Conservation (phyloP, 2,113 vertebrate species). For the Ascaphus truei region DNA sequence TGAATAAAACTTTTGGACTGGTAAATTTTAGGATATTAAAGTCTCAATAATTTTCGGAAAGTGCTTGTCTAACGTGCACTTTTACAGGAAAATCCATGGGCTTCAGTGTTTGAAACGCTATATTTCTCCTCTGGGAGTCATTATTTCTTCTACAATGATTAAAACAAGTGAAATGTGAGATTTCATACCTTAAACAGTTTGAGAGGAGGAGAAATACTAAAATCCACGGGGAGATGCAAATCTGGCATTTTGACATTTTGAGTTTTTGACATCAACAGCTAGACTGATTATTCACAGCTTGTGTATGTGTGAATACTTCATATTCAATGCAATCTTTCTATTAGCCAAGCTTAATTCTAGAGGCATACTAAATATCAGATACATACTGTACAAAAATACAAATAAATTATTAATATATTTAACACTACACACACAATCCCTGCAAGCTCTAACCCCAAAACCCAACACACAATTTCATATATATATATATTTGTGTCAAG, state of each 20-base stretch:
- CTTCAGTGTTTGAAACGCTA: background rate
- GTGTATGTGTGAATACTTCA: constrained; percentile 41
- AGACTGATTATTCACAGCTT: constrained; percentile 27
- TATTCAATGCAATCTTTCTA: constrained; percentile 43
- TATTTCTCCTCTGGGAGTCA: background rate
- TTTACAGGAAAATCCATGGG: background rate
- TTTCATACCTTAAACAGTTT: constrained; percentile 30
- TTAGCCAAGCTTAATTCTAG: constrained; percentile 25
- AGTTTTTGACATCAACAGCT: constrained; percentile 35
- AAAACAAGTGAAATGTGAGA: constrained; percentile 22
- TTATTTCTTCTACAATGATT: constrained; percentile 35
- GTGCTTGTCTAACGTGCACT: background rate
- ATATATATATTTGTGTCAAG: too few species aligned
- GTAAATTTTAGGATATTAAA: background rate
- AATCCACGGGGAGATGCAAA: constrained; percentile 40
- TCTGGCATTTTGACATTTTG: constrained; percentile 30
- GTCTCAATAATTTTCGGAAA: background rate
- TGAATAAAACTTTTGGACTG: background rate
- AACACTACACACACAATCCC: too few species aligned
- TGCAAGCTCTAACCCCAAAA: too few species aligned
- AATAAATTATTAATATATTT: too few species aligned
- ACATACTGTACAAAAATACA: too few species aligned
- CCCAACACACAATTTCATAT: too few species aligned
- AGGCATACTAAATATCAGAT: constrained; percentile 30
- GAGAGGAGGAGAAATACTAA: constrained; percentile 29